Percentiles rank a stretch among this genome's conserved stretches.
phyloP scores from a whole-genome alignment of 2,888 invertebrate species.

The Cheilosia pagana region DNA sequence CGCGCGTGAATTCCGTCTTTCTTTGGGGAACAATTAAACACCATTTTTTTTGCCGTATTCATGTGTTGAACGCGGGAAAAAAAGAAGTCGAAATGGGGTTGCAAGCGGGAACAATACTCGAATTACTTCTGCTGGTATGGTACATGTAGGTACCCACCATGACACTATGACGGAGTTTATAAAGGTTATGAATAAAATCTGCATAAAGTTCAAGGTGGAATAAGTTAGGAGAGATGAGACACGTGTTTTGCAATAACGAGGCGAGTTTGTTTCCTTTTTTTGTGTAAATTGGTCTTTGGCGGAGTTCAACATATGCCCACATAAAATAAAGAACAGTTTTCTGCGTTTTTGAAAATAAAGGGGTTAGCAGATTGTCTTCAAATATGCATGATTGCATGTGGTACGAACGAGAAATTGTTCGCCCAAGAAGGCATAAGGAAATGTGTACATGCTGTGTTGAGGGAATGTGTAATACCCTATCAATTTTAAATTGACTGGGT shows the following conservation, averaged over 20 bases:
- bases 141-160: not conserved
- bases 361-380: slow-evolving; percentile 4
- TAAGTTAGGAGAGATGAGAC: slow-evolving; percentile 29
- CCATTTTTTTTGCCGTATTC: slow-evolving; percentile 11
- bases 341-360: not conserved
- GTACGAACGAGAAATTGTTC: not conserved
- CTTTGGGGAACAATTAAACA: slow-evolving; percentile 50
- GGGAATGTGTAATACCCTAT: no score
- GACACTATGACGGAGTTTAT: slow-evolving; percentile 4
- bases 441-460: no score
- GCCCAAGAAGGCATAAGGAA: no score
- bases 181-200: slow-evolving; percentile 56
- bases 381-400: slow-evolving; percentile 14
- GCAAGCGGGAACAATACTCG: slow-evolving; percentile 16
- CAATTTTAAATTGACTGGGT: no score
- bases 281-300: slow-evolving; percentile 17
- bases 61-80: not conserved
- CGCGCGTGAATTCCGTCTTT: slow-evolving; percentile 48
- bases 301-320: not conserved
- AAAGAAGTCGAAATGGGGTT: slow-evolving; percentile 11
- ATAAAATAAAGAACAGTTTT: not conserved
- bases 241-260: slow-evolving; percentile 42
- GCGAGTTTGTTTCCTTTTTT: not conserved
- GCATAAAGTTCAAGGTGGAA: slow-evolving; percentile 41
- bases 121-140: not conserved